phyloP scores from a whole-genome alignment of 35 echinoderm and acorn worm species.

The Amphiura filiformis region DNA sequence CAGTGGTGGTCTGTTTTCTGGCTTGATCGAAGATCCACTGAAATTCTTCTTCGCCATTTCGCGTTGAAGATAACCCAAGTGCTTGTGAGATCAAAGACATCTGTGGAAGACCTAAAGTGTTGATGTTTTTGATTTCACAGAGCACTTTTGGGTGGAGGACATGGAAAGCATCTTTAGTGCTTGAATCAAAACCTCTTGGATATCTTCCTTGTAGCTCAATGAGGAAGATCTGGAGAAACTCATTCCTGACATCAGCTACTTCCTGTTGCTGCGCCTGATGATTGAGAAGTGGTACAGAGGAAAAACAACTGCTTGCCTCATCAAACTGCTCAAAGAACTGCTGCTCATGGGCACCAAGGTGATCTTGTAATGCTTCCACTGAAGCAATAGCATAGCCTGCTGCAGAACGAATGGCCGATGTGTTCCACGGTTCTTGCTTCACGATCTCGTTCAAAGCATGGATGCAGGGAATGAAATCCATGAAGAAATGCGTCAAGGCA shows the following conservation, averaged over 20 bases:
- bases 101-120: neutral
- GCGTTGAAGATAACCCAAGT: neutral
- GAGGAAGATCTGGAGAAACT: neutral
- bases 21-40: neutral
- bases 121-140: neutral
- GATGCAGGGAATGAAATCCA: neutral
- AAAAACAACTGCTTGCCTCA: neutral
- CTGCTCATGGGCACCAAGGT: neutral
- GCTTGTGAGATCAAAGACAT: neutral
- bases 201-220: neutral
- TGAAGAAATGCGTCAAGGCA: neutral
- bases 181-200: neutral
- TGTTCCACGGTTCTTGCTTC: neutral
- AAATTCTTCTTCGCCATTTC: neutral
- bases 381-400: neutral
- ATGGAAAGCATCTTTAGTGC: neutral
- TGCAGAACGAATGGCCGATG: neutral
- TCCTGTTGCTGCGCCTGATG: neutral
- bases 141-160: neutral
- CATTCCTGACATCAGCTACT: neutral
- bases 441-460: neutral
- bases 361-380: neutral
- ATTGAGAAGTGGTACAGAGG: neutral
- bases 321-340: conserved; percentile 4
- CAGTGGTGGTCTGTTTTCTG: neutral